Percentiles rank a stretch among this genome's conserved stretches.
Evolutionary conservation across 2,888 invertebrate species (phyloP).

Genomic region (Tupiocoris notatus): DNA sequence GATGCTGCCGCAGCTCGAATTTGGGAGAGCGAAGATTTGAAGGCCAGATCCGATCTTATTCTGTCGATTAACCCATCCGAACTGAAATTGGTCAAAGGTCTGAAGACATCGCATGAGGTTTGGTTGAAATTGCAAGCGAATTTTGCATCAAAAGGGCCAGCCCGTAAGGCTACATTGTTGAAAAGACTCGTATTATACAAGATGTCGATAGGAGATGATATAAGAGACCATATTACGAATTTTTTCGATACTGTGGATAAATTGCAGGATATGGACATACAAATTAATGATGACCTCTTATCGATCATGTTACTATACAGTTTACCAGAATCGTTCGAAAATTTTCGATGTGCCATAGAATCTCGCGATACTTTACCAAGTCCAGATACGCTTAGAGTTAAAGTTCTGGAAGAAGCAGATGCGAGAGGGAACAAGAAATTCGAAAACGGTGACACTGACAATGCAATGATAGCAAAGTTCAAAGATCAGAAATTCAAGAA

Average conservation of each 20-base stretch:
- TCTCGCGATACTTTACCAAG: background rate
- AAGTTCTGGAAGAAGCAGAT: background rate
- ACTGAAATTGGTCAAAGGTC: background rate
- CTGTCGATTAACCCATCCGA: background rate
- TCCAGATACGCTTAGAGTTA: background rate
- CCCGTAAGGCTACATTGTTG: background rate
- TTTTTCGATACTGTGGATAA: background rate
- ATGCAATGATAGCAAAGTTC: too few species aligned
- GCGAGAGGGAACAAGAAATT: background rate
- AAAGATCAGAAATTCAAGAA: too few species aligned
- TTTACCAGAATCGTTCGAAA: background rate
- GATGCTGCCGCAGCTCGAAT: background rate
- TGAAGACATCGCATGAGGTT: background rate
- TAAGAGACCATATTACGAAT: background rate
- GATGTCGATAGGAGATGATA: background rate
- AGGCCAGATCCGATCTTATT: background rate
- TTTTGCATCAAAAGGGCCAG: background rate
- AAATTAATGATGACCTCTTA: background rate
- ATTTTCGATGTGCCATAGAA: background rate
- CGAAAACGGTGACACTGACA: background rate
- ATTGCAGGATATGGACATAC: background rate
- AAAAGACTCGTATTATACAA: background rate
- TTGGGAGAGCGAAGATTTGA: background rate
- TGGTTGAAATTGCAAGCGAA: background rate
- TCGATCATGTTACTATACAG: background rate